These are phyloP conservation scores for Ailuropoda melanoleuca DNA, from an alignment of 2,113 vertebrate species.

Conservation along the genomic window DNA sequence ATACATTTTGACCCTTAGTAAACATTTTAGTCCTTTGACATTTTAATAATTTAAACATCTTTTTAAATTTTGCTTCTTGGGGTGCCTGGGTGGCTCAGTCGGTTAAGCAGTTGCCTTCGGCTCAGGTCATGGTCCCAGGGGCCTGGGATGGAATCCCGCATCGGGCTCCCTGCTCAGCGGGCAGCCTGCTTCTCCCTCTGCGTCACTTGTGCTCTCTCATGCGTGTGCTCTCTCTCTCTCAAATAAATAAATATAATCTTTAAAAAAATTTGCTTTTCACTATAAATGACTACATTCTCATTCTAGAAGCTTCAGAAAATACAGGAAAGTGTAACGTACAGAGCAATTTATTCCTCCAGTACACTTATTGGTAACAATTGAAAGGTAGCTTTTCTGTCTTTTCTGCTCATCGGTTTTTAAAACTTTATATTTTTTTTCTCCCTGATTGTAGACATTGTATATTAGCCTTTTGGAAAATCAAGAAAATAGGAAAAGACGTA, in stretches of 20 bases:
- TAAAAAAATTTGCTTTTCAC: background rate
- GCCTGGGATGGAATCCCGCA: background rate
- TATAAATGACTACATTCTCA: background rate
- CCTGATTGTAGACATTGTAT: background rate
- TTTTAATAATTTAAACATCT: background rate
- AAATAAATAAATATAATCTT: too few species aligned
- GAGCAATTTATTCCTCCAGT: background rate
- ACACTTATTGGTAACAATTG: background rate
- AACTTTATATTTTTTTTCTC: background rate
- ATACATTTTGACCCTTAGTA: background rate
- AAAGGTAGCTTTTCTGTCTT: background rate
- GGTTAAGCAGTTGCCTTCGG: background rate
- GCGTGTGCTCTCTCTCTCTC: too few species aligned
- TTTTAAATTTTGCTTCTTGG: background rate
- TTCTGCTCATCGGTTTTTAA: background rate
- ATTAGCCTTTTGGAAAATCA: background rate
- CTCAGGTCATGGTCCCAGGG: background rate
- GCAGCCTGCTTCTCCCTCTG: too few species aligned
- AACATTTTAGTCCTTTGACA: background rate
- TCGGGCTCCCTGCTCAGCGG: too few species aligned
- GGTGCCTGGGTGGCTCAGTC: background rate
- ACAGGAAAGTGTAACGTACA: background rate
- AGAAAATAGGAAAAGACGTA: background rate
- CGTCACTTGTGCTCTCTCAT: too few species aligned
- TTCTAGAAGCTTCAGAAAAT: background rate